Base-by-base conservation (phyloP, 2,888 invertebrate species). In the Rambutsinella grinnellia region DNA sequence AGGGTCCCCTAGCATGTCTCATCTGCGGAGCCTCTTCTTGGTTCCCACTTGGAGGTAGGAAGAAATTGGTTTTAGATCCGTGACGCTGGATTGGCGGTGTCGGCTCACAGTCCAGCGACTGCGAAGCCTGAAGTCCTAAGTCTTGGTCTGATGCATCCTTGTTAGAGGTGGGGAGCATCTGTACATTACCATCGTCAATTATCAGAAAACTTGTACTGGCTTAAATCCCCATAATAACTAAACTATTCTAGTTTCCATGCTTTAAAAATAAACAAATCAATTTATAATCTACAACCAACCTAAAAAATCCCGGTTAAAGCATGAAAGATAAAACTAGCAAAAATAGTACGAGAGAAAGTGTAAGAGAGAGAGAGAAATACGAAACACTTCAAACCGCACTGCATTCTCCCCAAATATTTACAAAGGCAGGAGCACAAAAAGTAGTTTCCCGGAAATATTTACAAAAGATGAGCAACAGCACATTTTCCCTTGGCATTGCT, bases 71-170 rank as follows among this genome's bases (percentile, higher is more conserved):
- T 85, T 92, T 93, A 74, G 95, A 95, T 85, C 94, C 94, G 85
- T 93, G 93, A 84, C 95, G 90, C 87, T 94, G 94, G 82, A 94
- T 87, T 13, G 93, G 92, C 58, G 95, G 96, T 83, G 96, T 95
- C 8, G 96, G 95, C 87, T 96, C 95, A 88, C 95, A 96, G 89
- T 96, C 96, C 84, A 94, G 93, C 63, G 94, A 94, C 88, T 95
- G 95, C 61, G 94, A 94, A 60, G 94, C 95, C 28, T 93, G 93
- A n/a, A 94, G 94, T 82, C 94, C 95, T 90, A 93, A 90, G 85
- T 95, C 95, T 83, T 94, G 91, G 86, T 95, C 95, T 49, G 92
- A 69, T 54, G 74, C 72, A 51, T 82, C 83, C 60, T 82, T 76
- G 62, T 80, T 83, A 8, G 81, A 69, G 15, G 81, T 26, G 13